These are phyloP conservation scores for Callyntrura sp. DNA, from an alignment of 2,888 invertebrate species.

Conservation along the genomic window DNA sequence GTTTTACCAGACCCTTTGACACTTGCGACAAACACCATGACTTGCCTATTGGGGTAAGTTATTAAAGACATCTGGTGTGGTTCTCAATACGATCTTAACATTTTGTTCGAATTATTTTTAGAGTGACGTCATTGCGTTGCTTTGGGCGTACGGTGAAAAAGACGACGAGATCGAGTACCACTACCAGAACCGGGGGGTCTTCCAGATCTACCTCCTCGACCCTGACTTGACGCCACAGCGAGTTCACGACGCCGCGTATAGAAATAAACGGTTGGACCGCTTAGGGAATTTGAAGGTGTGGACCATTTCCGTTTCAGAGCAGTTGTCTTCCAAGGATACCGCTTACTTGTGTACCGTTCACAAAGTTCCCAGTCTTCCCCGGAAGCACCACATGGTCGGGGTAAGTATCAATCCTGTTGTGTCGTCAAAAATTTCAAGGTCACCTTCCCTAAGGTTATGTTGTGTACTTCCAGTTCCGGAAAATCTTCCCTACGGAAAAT, in stretches of 20 bases:
- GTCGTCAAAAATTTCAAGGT: too few relatives aligned
- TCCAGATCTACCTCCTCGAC: conserved; percentile 39
- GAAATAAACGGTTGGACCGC: background rate
- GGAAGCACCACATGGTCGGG: conserved; percentile 64
- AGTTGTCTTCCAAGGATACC: conserved; percentile 14
- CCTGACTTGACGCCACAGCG: conserved; percentile 42
- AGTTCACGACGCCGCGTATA: background rate
- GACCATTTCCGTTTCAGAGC: background rate
- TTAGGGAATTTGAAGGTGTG: conserved; percentile 43
- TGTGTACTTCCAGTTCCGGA: background rate
- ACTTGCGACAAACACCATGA: conserved; percentile 48
- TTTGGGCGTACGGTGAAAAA: conserved; percentile 70
- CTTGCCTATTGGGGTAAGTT: conserved; percentile 40
- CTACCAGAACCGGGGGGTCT: conserved; percentile 56
- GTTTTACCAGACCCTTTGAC: conserved; percentile 56
- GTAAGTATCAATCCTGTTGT: too few relatives aligned
- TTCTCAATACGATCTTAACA: too few relatives aligned
- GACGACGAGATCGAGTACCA: conserved; percentile 63
- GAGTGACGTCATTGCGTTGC: conserved; percentile 5
- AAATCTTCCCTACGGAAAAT: background rate
- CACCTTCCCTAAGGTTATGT: too few relatives aligned
- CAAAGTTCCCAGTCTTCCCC: conserved; percentile 9
- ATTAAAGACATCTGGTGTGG: too few relatives aligned
- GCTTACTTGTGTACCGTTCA: conserved; percentile 50
- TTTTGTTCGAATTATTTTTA: too few relatives aligned